A percentile compares a stretch with the other conserved stretches of the same genome.
Conservation (phyloP, 2,888 invertebrate species). For the Drosophila pegasa region DNA sequence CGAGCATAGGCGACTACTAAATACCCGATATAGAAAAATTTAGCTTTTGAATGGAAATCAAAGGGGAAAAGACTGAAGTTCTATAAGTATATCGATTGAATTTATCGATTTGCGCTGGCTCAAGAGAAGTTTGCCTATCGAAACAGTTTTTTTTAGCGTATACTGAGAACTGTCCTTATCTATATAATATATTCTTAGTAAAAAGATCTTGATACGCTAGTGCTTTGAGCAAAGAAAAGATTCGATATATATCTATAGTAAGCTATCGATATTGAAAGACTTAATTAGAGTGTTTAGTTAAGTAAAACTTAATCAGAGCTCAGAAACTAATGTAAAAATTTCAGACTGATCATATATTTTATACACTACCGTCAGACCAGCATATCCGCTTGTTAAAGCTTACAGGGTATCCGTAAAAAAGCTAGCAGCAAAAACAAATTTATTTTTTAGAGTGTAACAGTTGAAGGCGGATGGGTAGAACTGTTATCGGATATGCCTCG, state of each 20-base stretch:
- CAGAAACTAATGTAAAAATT: no score
- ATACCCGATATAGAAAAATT: background rate
- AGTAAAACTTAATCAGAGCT: no score
- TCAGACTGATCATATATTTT: background rate
- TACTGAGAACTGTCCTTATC: no score
- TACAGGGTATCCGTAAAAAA: background rate
- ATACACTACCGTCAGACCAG: background rate
- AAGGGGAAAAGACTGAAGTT: background rate
- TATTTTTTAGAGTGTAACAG: constrained; percentile 10
- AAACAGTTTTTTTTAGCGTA: no score
- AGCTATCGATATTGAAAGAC: background rate
- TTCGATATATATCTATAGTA: background rate
- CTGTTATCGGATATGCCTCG: constrained; percentile 65
- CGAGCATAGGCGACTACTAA: background rate
- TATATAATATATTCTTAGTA: no score
- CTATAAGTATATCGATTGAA: background rate
- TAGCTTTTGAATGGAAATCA: background rate
- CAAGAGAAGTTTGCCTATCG: no score
- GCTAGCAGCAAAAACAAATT: constrained; percentile 4
- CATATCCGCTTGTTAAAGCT: rapidly evolving
- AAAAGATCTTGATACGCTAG: no score
- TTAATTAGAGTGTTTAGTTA: no score
- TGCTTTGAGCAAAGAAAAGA: no score
- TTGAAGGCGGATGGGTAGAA: constrained; percentile 5
- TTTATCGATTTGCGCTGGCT: background rate